A percentile compares a stretch with the other conserved stretches of the same genome.
These are phyloP conservation scores for Dinocampus coccinellae DNA, from an alignment of 2,888 invertebrate species.

Conservation along the genomic window DNA sequence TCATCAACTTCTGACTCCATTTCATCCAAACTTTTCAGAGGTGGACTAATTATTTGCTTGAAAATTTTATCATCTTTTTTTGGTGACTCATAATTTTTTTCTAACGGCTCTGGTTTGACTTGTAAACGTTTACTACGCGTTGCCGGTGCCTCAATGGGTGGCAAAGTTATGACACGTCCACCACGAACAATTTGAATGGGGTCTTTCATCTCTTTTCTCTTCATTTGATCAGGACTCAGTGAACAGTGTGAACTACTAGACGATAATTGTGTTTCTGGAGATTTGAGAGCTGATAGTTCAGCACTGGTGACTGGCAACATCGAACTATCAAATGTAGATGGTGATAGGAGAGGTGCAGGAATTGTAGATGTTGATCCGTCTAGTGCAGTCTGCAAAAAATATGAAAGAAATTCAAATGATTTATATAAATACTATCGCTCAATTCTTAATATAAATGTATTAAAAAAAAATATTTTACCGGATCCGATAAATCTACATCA, in stretches of 20 bases:
- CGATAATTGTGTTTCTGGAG: constrained; percentile 30
- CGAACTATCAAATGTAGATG: constrained; percentile 37
- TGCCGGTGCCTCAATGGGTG: constrained; percentile 87
- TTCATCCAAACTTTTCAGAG: constrained; percentile 34
- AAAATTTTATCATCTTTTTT: constrained; percentile 49
- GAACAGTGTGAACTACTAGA: constrained; percentile 37
- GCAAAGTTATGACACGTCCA: constrained; percentile 82
- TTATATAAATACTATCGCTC: not conserved
- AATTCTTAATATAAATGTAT: no score
- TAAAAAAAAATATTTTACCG: constrained; percentile 49
- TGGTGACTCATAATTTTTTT: constrained; percentile 38
- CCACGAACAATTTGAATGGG: constrained; percentile 82
- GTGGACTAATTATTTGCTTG: constrained; percentile 9
- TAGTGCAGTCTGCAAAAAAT: constrained; percentile 51
- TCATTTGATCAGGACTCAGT: constrained; percentile 58
- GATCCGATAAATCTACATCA: constrained; percentile 60
- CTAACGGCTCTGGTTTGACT: constrained; percentile 50
- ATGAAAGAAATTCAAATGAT: not conserved
- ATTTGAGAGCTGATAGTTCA: constrained; percentile 25
- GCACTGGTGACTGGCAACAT: constrained; percentile 13
- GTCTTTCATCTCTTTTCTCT: constrained; percentile 70
- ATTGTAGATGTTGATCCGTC: constrained; percentile 48
- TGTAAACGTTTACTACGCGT: constrained; percentile 79
- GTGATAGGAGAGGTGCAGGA: constrained; percentile 49
- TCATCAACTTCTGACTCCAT: constrained; percentile 72